These are phyloP conservation scores for Helleia helle DNA, from an alignment of 2,888 invertebrate genomes.

Conservation along the genomic window DNA sequence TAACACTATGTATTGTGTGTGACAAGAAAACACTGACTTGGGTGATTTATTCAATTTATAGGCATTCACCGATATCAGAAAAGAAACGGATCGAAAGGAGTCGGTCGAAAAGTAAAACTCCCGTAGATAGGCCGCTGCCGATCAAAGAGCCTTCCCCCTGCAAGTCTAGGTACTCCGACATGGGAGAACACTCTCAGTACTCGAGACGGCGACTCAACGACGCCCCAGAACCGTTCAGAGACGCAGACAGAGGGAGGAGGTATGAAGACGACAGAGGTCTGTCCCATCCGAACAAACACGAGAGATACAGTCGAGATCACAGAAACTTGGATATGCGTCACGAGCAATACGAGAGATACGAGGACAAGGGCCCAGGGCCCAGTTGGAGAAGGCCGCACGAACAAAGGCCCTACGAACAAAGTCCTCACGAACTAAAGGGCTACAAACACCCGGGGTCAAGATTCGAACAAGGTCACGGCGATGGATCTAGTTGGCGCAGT, in stretches of 20 bases:
- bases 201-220: conserved; percentile 15
- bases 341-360: conserved; percentile 21
- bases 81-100: conserved; percentile 34
- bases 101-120: conserved; percentile 43
- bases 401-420: conserved; percentile 24
- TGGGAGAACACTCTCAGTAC: conserved; percentile 26
- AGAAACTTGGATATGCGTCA: conserved; percentile 19
- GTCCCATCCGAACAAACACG: conserved; percentile 29
- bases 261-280: conserved; percentile 28
- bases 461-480: conserved; percentile 22
- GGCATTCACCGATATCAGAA: conserved; percentile 40
- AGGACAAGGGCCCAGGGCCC: conserved; percentile 20
- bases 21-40: too few species aligned
- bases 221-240: conserved; percentile 8
- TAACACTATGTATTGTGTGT: too few species aligned
- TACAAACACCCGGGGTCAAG: conserved; percentile 29
- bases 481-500: conserved; percentile 19
- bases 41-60: too few species aligned
- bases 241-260: conserved; percentile 18
- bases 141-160: conserved; percentile 31
- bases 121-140: conserved; percentile 35
- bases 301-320: conserved; percentile 28
- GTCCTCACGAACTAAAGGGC: conserved; percentile 30
- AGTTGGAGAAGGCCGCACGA: conserved; percentile 30
- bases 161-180: conserved; percentile 23